These are phyloP conservation scores for Galaxea fascicularis DNA, from an alignment of 92 coral and sea anemone genomes.

Conservation along the genomic window DNA sequence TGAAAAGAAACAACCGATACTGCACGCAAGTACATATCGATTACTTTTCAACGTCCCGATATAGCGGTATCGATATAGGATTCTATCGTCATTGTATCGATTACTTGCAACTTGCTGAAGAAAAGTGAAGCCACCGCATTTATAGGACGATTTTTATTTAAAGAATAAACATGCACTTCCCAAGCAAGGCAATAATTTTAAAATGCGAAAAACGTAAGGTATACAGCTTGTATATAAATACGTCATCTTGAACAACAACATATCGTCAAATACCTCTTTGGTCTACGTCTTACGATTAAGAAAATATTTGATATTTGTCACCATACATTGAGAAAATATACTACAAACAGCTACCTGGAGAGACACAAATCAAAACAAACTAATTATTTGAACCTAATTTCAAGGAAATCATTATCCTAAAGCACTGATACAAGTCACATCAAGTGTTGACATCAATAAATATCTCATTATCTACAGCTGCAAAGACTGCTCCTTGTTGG, in stretches of 20 bases:
- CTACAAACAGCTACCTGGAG: background rate
- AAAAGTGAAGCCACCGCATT: background rate
- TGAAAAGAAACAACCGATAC: background rate
- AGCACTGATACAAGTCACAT: background rate
- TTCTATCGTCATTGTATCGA: background rate
- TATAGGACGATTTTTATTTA: slow-evolving; percentile 37
- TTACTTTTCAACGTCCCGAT: background rate
- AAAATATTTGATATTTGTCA: background rate
- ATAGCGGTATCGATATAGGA: background rate
- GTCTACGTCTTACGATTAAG: background rate
- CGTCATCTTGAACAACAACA: background rate
- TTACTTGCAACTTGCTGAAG: background rate
- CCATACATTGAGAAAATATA: background rate
- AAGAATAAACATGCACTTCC: slow-evolving; percentile 36
- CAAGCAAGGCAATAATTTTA: background rate
- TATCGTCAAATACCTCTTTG: background rate
- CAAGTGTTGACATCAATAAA: too few species aligned
- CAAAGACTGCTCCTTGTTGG: too few species aligned
- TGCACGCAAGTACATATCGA: background rate
- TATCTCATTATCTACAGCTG: too few species aligned
- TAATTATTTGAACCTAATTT: background rate
- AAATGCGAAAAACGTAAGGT: slow-evolving; percentile 1
- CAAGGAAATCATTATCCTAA: background rate
- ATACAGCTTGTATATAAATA: background rate
- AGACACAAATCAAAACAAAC: background rate